Percentiles rank a stretch among this genome's conserved stretches.
Conservation (phyloP, 1,140 invertebrate genomes). For the Grapholita molesta region DNA sequence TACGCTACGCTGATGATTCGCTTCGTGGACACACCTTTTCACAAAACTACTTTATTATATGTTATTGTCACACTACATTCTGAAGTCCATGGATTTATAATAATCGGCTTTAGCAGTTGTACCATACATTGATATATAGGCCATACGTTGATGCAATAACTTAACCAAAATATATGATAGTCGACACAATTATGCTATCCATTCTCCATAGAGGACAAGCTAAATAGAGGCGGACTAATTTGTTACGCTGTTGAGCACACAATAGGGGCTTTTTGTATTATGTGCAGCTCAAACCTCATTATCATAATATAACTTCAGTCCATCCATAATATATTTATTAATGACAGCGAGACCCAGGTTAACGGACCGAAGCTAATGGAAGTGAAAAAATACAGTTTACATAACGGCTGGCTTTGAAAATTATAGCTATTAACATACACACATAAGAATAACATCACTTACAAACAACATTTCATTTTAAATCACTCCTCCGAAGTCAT, state of each 20-base stretch:
- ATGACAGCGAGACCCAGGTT: neutral
- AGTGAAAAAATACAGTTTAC: neutral
- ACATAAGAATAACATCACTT: neutral
- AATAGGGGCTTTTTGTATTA: neutral
- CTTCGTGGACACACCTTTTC: neutral
- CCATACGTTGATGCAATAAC: too few species aligned
- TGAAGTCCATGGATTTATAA: too few species aligned
- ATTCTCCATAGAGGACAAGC: neutral
- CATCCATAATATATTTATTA: neutral
- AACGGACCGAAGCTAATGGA: neutral
- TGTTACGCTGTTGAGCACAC: neutral
- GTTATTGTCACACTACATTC: too few species aligned
- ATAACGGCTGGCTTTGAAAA: neutral
- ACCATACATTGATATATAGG: too few species aligned
- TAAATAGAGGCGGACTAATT: constrained; percentile 3
- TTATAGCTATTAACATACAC: neutral
- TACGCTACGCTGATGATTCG: neutral
- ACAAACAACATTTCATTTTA: neutral
- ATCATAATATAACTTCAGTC: neutral
- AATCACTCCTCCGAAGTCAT: neutral
- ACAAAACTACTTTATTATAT: neutral
- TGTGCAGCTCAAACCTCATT: neutral
- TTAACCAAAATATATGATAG: too few species aligned
- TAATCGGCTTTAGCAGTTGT: too few species aligned
- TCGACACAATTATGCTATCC: constrained; percentile 5